Base-by-base conservation (phyloP, 2,113 vertebrate genomes). In the Brachyistius frenatus region DNA sequence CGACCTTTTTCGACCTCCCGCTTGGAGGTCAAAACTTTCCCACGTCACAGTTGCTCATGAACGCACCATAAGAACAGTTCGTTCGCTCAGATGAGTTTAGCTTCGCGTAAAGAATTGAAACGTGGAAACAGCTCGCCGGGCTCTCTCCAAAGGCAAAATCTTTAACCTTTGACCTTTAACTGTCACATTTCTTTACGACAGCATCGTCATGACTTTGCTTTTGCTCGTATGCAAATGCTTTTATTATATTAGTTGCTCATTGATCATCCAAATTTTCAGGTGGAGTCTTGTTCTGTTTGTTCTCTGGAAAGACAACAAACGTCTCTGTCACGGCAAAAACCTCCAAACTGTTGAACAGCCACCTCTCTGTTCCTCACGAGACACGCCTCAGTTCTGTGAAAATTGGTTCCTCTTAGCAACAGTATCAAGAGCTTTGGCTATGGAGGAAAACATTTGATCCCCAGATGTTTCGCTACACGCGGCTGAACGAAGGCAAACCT, bases 221-320 rank as follows among this genome's bases (percentile, higher is more conserved):
- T 23, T 23, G 23, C 23, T 23, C 23, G 23, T 23, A 23, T 23
- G 23, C 3, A 15, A 37, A 65, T 23, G 8, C 30, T 10, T 55
- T 8, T 5, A 35, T 55, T 50, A 9, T 66, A 58, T 55, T 0
- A 60, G 9, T 1, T 23, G n/a, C 11, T 7, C 0, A 32, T 50
- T 53, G 63, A 8, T 56, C 5, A 9, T 47, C 16, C 46, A 55
- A n/a, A 7, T 23, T 54, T 76, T 71, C 52, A 66, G 56, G 74
- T 74, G 55, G 8, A 33, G 67, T 33, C 33, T 23, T 64, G 80
- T 58, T 79, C 14, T 81, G 72, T 68, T 81, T 86, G 41, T 58
- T 9, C 90, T 92, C 87, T 90, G 88, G 91, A 94, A 91, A 95
- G 52, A 75, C 62, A 80, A 79, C 74, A 80, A 70, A 70, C 71